Evolutionary conservation across 2,888 invertebrate species (phyloP).

Genomic region (Tinea semifulvella): DNA sequence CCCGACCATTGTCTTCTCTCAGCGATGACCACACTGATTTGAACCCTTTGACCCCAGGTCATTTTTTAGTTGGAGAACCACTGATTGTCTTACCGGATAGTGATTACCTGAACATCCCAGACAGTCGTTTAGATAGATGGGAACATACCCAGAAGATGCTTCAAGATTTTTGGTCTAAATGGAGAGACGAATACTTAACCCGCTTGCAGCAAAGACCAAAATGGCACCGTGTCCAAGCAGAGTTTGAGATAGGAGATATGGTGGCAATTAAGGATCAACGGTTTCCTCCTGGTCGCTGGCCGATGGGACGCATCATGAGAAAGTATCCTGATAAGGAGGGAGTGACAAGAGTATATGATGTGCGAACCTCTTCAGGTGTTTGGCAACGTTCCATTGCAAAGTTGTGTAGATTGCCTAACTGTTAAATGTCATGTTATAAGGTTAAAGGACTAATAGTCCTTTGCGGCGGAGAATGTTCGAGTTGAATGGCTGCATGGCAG

Average conservation of each 20-base stretch:
- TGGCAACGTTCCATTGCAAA: too few species aligned
- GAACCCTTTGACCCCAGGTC: constrained; percentile 21
- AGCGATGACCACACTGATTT: constrained; percentile 20
- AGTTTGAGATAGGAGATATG: constrained; percentile 19
- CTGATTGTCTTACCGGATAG: constrained; percentile 19
- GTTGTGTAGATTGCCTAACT: too few species aligned
- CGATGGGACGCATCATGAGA: constrained; percentile 16
- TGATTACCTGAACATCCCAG: constrained; percentile 7
- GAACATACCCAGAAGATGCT: constrained; percentile 21
- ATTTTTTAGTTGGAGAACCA: constrained; percentile 22
- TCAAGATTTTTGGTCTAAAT: constrained; percentile 22
- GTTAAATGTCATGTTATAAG: too few species aligned
- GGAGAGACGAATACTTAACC: constrained; percentile 22
- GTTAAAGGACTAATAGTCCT: too few species aligned
- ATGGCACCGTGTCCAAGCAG: constrained; percentile 11
- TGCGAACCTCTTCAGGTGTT: too few species aligned
- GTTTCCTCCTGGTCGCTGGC: constrained; percentile 20
- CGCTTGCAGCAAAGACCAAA: constrained; percentile 18
- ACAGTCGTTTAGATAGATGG: constrained; percentile 19
- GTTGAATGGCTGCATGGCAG: too few species aligned
- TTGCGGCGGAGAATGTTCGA: too few species aligned
- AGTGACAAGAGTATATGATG: too few species aligned
- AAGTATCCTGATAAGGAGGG: too few species aligned
- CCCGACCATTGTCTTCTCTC: constrained; percentile 17
- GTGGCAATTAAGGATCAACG: constrained; percentile 20